Conservation (phyloP, 2,113 vertebrate genomes). For the Grus americana region DNA sequence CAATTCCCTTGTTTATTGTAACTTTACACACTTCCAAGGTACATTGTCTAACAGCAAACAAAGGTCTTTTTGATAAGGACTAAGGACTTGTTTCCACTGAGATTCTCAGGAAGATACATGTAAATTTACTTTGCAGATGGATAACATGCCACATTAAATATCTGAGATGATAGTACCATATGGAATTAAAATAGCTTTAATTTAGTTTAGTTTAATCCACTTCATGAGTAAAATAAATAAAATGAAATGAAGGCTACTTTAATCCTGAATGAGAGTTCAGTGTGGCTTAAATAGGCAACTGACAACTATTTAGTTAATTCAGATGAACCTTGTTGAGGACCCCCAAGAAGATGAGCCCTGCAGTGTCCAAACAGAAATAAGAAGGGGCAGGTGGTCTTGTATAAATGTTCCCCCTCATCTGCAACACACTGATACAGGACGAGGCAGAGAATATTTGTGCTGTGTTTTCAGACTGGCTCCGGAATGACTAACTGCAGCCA, state of each 20-base stretch:
- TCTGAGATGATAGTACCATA: not conserved
- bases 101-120: not conserved
- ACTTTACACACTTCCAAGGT: not conserved
- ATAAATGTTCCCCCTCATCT: rapidly evolving
- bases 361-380: not conserved
- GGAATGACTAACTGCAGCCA: not conserved
- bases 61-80: not conserved
- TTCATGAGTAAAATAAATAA: slow-evolving; percentile 29
- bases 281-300: not conserved
- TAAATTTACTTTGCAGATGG: slow-evolving; percentile 24
- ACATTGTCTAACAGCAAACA: not conserved
- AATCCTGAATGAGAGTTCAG: not conserved
- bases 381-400: not conserved
- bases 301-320: not conserved
- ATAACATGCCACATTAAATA: not conserved
- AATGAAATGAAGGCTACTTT: not conserved
- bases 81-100: not conserved
- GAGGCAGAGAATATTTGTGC: not conserved
- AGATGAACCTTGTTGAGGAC: not conserved
- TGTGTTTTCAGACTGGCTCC: not conserved
- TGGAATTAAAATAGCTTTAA: slow-evolving; percentile 1
- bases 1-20: not conserved
- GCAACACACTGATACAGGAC: rapidly evolving
- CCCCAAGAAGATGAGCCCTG: not conserved
- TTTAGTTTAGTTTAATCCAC: slow-evolving; percentile 25